These are phyloP conservation scores for Hyperopisus bebe DNA, from an alignment of 2,113 vertebrate species.

Conservation along the genomic window DNA sequence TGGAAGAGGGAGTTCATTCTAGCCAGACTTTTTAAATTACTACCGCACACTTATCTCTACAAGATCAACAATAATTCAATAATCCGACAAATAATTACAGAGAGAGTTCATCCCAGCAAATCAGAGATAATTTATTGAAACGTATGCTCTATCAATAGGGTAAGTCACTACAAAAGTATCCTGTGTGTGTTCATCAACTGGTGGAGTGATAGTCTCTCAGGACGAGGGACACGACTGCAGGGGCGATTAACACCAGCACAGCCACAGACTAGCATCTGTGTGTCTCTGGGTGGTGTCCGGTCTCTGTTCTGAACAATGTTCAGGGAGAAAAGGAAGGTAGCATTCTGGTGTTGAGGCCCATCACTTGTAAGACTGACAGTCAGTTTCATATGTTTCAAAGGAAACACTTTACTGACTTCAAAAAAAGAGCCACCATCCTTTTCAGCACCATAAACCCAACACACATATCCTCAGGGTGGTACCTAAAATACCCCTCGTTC, in stretches of 20 bases:
- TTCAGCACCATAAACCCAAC: slow-evolving; percentile 25
- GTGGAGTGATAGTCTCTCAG: not conserved
- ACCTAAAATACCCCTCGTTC: slow-evolving; percentile 17
- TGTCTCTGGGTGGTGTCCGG: not conserved
- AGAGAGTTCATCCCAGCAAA: not conserved
- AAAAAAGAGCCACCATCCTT: slow-evolving; percentile 13
- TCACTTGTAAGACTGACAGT: not conserved
- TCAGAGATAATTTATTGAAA: not conserved
- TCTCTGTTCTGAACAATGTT: not conserved
- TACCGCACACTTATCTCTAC: not conserved
- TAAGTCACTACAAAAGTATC: not conserved
- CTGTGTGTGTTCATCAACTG: not conserved
- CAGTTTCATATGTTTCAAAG: not conserved
- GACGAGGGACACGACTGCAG: not conserved
- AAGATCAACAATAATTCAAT: not conserved
- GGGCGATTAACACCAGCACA: not conserved
- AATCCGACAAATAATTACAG: not conserved
- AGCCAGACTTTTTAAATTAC: not conserved
- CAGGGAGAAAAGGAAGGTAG: not conserved
- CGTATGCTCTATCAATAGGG: not conserved
- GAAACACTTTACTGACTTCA: slow-evolving; percentile 7
- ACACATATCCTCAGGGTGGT: slow-evolving; percentile 26
- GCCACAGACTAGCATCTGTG: not conserved
- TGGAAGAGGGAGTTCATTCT: not conserved
- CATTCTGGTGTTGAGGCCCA: slow-evolving; percentile 33